A percentile compares a stretch with the other conserved stretches of the same genome.
These are phyloP conservation scores for Aphaenogaster ashmeadi DNA, from an alignment of 1,140 invertebrate genomes.

Conservation along the genomic window DNA sequence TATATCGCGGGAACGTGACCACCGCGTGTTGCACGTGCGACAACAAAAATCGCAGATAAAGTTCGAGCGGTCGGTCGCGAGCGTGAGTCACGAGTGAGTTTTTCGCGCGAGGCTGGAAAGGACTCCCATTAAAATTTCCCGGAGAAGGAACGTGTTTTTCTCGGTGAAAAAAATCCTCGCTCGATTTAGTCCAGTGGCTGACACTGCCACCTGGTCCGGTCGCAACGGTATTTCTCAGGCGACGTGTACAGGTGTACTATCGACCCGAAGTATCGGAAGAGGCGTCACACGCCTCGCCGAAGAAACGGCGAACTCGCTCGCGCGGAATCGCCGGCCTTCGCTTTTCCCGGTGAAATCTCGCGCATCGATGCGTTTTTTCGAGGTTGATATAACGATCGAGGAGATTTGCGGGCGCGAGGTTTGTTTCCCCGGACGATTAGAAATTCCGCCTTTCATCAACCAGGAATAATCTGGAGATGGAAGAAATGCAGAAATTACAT, in stretches of 20 bases:
- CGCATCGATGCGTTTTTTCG: not conserved
- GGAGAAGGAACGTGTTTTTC: slow-evolving; percentile 12
- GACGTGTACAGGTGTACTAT: slow-evolving; percentile 41
- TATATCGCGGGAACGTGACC: slow-evolving; percentile 13
- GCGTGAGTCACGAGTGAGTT: slow-evolving; percentile 13
- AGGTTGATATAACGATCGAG: not conserved
- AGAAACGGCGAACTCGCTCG: slow-evolving; percentile 3
- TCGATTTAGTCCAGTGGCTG: not conserved
- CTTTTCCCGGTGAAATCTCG: slow-evolving; percentile 16
- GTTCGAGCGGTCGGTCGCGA: not conserved
- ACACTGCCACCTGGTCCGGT: not conserved
- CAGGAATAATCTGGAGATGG: not conserved
- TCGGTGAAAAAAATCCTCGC: not conserved
- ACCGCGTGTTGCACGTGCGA: not conserved
- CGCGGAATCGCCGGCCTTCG: slow-evolving; percentile 25
- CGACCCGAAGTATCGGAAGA: slow-evolving; percentile 21
- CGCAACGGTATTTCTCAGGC: slow-evolving; percentile 23
- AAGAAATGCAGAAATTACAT: not conserved
- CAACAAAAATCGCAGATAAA: slow-evolving; percentile 37
- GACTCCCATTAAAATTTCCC: not conserved
- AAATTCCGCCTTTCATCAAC: slow-evolving; percentile 4
- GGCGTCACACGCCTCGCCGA: not conserved
- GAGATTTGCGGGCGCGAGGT: not conserved
- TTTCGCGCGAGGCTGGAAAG: not conserved
- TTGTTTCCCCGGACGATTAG: not conserved